Conservation (phyloP, 2,797 vertebrate species). For the Urophycis tenuis region DNA sequence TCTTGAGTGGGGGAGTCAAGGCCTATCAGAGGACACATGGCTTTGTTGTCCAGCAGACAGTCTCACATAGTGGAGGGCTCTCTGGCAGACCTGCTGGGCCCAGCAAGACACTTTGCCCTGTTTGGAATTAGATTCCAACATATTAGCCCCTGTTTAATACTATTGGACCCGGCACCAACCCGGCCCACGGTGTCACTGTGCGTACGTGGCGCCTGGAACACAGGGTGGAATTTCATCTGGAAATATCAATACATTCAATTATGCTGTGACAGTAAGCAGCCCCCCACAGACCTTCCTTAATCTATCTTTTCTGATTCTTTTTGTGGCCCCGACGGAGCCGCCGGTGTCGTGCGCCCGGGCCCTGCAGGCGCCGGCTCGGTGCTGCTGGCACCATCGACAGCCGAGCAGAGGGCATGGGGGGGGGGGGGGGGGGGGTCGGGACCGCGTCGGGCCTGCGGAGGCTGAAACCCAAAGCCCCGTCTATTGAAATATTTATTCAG, state of each 20-base stretch:
- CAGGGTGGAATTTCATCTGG: constrained; percentile 42
- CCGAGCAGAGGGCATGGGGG: constrained; percentile 3
- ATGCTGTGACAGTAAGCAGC: constrained; percentile 39
- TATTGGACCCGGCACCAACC: constrained; percentile 43
- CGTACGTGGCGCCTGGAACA: constrained; percentile 40
- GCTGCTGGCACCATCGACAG: constrained; percentile 19
- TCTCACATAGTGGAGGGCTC: constrained; percentile 43
- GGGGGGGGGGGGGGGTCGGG: constrained; percentile 30
- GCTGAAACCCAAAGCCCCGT: constrained; percentile 46
- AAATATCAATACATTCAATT: constrained; percentile 51
- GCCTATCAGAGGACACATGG: constrained; percentile 35
- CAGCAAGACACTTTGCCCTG: constrained; percentile 42
- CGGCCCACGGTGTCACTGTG: constrained; percentile 34
- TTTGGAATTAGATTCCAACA: constrained; percentile 56
- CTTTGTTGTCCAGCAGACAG: constrained; percentile 57
- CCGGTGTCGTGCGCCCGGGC: constrained; percentile 30
- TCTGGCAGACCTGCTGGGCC: constrained; percentile 42
- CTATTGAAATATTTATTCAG: constrained; percentile 67
- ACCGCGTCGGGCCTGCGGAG: constrained; percentile 39
- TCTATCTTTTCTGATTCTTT: constrained; percentile 3
- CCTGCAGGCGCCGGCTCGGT: too few relatives aligned
- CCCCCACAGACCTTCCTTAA: neutral
- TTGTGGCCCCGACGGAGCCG: constrained; percentile 28
- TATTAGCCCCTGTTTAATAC: constrained; percentile 51
- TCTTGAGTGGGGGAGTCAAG: constrained; percentile 39